A percentile compares a stretch with the other conserved stretches of the same genome.
Evolutionary conservation across 2,113 vertebrate species (phyloP).

Genomic region (Macaca mulatta): DNA sequence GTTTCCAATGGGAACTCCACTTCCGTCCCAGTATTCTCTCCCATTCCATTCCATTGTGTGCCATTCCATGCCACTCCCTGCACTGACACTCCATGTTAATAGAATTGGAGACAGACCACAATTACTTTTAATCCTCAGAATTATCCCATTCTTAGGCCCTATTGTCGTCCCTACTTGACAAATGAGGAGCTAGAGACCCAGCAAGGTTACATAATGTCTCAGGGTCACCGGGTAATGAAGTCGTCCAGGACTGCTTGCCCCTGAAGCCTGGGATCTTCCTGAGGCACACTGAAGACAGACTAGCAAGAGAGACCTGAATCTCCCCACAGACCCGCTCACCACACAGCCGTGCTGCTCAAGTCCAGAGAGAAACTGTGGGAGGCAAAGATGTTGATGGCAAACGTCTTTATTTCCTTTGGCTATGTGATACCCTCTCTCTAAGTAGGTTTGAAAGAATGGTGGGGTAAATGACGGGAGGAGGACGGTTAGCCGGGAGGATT

Average conservation of each 20-base stretch:
- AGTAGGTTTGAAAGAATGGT: background rate
- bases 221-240: background rate
- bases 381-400: background rate
- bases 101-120: no score
- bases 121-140: background rate
- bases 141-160: background rate
- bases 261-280: background rate
- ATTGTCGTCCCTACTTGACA: background rate
- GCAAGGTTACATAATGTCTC: background rate
- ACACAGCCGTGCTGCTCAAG: background rate
- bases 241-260: background rate
- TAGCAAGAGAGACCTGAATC: background rate
- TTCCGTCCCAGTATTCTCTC: background rate
- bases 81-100: no score
- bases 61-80: no score
- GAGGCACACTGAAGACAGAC: background rate
- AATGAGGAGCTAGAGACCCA: background rate
- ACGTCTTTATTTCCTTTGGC: background rate
- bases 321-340: accelerated
- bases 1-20: background rate
- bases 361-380: background rate
- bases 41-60: background rate
- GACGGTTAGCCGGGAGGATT: background rate
- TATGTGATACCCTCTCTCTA: background rate
- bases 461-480: background rate